These are phyloP conservation scores for Gnathonemus longibarbis DNA, from an alignment of 2,113 vertebrate genomes.

Conservation along the genomic window DNA sequence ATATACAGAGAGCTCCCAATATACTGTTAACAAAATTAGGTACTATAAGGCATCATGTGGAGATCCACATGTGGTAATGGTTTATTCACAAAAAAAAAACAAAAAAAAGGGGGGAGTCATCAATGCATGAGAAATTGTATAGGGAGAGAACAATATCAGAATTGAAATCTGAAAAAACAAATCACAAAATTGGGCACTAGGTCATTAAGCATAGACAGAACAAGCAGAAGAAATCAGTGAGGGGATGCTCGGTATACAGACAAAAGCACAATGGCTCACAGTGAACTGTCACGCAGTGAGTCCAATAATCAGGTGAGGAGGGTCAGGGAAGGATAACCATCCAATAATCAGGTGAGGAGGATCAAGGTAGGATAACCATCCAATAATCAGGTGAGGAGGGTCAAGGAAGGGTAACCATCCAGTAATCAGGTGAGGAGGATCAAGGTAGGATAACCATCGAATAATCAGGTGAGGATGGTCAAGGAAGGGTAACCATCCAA, in stretches of 20 bases:
- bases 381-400: too few relatives aligned
- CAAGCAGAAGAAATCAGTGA: neutral
- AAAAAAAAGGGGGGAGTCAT: neutral
- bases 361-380: neutral
- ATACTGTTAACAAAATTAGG: neutral
- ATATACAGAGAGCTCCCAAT: neutral
- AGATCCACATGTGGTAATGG: neutral
- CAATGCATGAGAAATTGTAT: neutral
- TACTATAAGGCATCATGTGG: neutral
- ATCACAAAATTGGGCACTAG: neutral
- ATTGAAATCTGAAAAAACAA: neutral
- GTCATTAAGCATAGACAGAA: neutral
- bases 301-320: neutral
- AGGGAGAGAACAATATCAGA: neutral
- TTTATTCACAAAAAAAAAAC: neutral
- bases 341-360: neutral
- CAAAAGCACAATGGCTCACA: neutral
- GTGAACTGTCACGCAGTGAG: neutral
- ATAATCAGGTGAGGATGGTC: too few relatives aligned
- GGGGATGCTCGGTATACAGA: neutral
- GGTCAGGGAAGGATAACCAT: neutral
- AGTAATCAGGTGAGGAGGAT: too few relatives aligned
- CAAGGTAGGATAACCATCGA: too few relatives aligned
- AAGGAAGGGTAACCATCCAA: too few relatives aligned
- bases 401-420: too few relatives aligned